These are phyloP conservation scores for Puma concolor DNA, from an alignment of 2,113 vertebrate genomes.

Conservation along the genomic window DNA sequence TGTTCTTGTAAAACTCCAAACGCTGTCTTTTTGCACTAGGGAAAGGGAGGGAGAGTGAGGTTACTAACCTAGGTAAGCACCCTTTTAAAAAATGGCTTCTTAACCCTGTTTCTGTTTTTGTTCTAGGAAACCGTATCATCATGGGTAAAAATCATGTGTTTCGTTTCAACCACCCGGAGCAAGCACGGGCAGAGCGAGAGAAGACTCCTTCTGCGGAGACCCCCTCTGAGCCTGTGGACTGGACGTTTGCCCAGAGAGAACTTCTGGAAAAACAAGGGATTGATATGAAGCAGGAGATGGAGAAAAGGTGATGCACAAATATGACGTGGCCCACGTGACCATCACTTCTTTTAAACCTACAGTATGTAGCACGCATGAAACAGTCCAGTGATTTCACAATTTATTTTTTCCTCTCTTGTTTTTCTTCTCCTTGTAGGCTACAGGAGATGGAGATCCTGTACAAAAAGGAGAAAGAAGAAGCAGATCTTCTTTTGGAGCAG, in stretches of 20 bases:
- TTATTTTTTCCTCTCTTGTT: background rate
- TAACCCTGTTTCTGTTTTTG: background rate
- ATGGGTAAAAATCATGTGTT: slow-evolving; percentile 99
- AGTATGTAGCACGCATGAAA: background rate
- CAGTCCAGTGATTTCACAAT: background rate
- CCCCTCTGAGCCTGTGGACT: slow-evolving; percentile 98
- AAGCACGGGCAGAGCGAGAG: slow-evolving; percentile 97
- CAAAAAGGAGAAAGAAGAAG: slow-evolving; percentile 99
- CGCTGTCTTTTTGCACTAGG: background rate
- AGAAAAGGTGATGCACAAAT: slow-evolving; percentile 92
- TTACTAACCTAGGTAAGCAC: background rate
- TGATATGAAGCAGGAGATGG: slow-evolving; percentile 99
- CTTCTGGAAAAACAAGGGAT: slow-evolving; percentile 99
- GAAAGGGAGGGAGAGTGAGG: background rate
- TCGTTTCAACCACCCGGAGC: slow-evolving; percentile 98
- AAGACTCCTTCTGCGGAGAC: slow-evolving; percentile 98
- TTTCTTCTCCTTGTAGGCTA: slow-evolving; percentile 86
- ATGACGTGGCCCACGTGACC: background rate
- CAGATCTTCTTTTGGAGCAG: slow-evolving; percentile 97
- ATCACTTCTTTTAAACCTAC: background rate
- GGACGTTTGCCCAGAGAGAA: slow-evolving; percentile 98
- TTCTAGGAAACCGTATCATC: slow-evolving; percentile 97
- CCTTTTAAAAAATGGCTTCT: background rate
- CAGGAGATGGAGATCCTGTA: slow-evolving; percentile 99
- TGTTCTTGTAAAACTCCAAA: background rate